Conservation (phyloP, 2,113 vertebrate genomes). For the Daboia siamensis region DNA sequence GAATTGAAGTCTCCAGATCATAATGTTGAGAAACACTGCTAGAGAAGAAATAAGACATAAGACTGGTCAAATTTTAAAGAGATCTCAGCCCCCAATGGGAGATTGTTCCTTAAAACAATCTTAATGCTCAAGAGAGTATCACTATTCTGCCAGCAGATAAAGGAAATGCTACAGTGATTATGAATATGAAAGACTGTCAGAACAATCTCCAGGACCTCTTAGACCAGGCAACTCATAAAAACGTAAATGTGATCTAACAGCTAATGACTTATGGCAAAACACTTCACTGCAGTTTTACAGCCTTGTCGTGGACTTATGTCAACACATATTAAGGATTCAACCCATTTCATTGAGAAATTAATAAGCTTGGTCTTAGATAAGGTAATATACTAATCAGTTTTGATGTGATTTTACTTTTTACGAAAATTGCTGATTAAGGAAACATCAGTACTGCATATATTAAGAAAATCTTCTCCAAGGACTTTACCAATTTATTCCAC, state of each 20-base stretch:
- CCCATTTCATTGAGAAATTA: neutral
- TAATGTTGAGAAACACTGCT: neutral
- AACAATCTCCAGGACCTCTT: neutral
- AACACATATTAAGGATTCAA: neutral
- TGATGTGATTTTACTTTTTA: neutral
- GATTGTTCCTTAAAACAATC: neutral
- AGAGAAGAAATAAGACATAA: neutral
- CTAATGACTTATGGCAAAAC: neutral
- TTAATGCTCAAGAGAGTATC: neutral
- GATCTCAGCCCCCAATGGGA: neutral
- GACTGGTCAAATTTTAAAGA: neutral
- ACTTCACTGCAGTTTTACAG: neutral
- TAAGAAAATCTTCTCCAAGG: neutral
- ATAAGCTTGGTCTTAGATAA: neutral
- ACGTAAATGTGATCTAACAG: neutral
- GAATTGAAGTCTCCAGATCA: neutral
- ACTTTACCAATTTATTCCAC: neutral
- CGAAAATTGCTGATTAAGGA: neutral
- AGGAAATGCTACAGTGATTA: neutral
- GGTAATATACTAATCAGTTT: neutral
- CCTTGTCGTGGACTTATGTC: neutral
- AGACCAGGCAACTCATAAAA: neutral
- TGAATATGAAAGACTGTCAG: neutral
- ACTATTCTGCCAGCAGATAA: neutral
- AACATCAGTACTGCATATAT: neutral